Evolutionary conservation across 2,113 vertebrate species (phyloP).

Genomic region (Bufo bufo): DNA sequence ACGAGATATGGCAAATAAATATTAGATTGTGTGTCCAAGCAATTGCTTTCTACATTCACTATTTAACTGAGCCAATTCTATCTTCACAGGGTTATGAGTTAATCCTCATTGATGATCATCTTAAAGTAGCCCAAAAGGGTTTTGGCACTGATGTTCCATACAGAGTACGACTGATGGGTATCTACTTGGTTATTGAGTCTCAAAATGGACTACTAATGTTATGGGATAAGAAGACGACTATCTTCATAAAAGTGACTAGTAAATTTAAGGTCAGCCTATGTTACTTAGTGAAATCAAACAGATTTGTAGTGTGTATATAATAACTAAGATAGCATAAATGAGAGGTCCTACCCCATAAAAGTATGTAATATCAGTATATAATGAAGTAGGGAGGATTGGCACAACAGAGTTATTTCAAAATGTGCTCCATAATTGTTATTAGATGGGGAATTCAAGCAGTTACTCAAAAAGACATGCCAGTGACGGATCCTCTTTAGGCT

Average conservation of each 20-base stretch:
- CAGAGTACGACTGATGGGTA: conserved; percentile 74
- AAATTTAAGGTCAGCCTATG: conserved; percentile 74
- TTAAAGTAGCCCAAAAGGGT: conserved; percentile 71
- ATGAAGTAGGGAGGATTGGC: too few relatives aligned
- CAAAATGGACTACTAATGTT: conserved; percentile 75
- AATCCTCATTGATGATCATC: conserved; percentile 74
- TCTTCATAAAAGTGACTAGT: conserved; percentile 81
- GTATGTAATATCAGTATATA: too few relatives aligned
- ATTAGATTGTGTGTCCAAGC: background rate
- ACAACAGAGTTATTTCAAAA: too few relatives aligned
- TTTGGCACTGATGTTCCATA: conserved; percentile 67
- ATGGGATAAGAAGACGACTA: conserved; percentile 86
- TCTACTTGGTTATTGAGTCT: conserved; percentile 82
- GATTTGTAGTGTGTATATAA: background rate
- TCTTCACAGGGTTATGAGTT: conserved; percentile 77
- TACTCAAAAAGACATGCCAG: too few relatives aligned
- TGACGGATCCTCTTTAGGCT: too few relatives aligned
- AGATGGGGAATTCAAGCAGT: too few relatives aligned
- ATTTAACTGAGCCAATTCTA: background rate
- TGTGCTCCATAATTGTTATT: too few relatives aligned
- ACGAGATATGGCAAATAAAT: background rate
- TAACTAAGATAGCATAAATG: background rate
- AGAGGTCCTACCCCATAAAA: too few relatives aligned
- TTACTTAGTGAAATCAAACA: background rate
- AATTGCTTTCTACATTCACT: background rate